These are phyloP conservation scores for Dendrocincla tyrannina DNA, from an alignment of 2,797 vertebrate species.

Conservation along the genomic window DNA sequence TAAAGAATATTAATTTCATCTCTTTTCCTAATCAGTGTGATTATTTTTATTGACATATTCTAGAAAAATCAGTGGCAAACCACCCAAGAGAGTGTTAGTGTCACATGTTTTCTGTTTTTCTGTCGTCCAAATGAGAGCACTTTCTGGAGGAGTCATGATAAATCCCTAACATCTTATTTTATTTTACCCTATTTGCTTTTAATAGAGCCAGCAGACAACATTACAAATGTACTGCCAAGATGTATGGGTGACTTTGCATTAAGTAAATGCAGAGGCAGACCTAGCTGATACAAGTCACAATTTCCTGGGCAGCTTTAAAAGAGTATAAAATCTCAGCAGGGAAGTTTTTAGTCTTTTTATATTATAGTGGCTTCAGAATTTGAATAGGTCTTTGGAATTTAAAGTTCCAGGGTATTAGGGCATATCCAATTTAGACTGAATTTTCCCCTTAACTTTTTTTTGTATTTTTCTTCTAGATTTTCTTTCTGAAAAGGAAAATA, in stretches of 20 bases:
- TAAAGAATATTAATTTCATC: not conserved
- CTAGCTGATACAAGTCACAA: constrained; percentile 2
- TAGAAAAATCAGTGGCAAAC: not conserved
- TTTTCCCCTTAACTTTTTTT: not conserved
- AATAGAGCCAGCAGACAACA: constrained; percentile 16
- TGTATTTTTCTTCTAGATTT: not conserved
- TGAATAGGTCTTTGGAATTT: not conserved
- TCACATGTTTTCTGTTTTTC: not conserved
- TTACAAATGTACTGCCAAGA: constrained; percentile 6
- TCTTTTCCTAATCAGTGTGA: not conserved
- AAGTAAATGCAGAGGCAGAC: constrained; percentile 17
- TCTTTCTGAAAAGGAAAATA: not conserved
- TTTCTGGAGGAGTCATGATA: not conserved
- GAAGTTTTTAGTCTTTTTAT: not conserved
- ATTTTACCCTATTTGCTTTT: not conserved
- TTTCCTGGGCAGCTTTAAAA: constrained; percentile 1
- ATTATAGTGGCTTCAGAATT: not conserved
- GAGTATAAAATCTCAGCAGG: not conserved
- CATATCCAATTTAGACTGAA: not conserved
- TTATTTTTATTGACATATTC: not conserved
- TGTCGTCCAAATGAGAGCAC: not conserved
- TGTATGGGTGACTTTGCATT: constrained; percentile 15
- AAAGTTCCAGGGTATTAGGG: not conserved
- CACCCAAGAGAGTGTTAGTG: not conserved
- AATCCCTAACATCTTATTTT: not conserved